Evolutionary conservation across 2,113 vertebrate species (phyloP).

Genomic region (Scortum barcoo): DNA sequence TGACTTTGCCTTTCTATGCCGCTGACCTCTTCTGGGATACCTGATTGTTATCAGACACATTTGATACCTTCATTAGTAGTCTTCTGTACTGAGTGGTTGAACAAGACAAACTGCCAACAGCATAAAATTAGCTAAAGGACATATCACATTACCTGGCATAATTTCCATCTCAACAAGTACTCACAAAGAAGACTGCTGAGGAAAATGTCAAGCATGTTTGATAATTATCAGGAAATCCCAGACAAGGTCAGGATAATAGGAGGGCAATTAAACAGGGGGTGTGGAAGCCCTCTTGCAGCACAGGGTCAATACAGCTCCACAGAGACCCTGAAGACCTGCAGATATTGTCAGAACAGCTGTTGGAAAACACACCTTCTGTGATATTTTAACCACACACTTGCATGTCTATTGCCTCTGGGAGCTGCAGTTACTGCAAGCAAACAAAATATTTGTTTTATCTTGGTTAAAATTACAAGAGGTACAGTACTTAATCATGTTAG

Average conservation of each 20-base stretch:
- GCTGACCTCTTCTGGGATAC: conserved; percentile 3
- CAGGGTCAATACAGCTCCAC: background rate
- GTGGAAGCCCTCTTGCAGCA: background rate
- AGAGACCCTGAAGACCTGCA: background rate
- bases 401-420: background rate
- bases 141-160: background rate
- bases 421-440: background rate
- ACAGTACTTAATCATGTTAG: background rate
- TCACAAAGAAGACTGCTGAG: conserved; percentile 19
- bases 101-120: conserved; percentile 18
- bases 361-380: background rate
- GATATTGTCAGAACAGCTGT: background rate
- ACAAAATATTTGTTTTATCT: background rate
- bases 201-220: conserved; percentile 29
- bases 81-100: background rate
- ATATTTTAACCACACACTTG: background rate
- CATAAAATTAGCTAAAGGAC: conserved; percentile 1
- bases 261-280: conserved; percentile 1
- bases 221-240: conserved; percentile 31
- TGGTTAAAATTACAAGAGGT: background rate
- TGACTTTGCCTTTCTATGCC: background rate
- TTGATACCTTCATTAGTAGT: conserved; percentile 17
- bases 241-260: conserved; percentile 30
- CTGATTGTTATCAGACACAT: conserved; percentile 12
- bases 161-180: conserved; percentile 25